A percentile compares a stretch with the other conserved stretches of the same genome.
Evolutionary conservation across 2,888 invertebrate genomes (phyloP).

Genomic region (Xiphydria camelus): DNA sequence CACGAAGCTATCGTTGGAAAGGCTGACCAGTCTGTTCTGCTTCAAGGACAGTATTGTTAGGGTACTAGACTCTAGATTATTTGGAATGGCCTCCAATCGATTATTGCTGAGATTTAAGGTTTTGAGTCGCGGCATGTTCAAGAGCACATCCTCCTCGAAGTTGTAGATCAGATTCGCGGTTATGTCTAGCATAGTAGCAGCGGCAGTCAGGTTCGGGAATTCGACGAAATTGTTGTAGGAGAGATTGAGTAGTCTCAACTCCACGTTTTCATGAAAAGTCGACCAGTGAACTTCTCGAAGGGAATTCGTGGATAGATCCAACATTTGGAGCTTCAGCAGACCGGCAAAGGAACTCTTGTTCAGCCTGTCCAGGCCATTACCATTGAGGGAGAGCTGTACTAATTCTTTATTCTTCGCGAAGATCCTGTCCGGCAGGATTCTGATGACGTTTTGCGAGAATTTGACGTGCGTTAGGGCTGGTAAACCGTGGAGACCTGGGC

Average conservation of each 20-base stretch:
- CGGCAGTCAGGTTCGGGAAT: slow-evolving; percentile 35
- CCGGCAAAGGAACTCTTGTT: slow-evolving; percentile 66
- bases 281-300: slow-evolving; percentile 65
- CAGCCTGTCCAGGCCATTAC: slow-evolving; percentile 67
- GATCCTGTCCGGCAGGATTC: slow-evolving; percentile 62
- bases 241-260: slow-evolving; percentile 65
- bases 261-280: slow-evolving; percentile 65
- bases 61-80: slow-evolving; percentile 64
- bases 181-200: slow-evolving; percentile 34
- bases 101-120: slow-evolving; percentile 71
- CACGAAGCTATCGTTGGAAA: slow-evolving; percentile 68
- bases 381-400: slow-evolving; percentile 67
- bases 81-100: slow-evolving; percentile 66
- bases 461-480: slow-evolving; percentile 64
- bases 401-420: slow-evolving; percentile 67
- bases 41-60: slow-evolving; percentile 64
- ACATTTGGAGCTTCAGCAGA: slow-evolving; percentile 62
- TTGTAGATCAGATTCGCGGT: slow-evolving; percentile 38
- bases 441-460: slow-evolving; percentile 68
- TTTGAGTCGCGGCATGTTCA: slow-evolving; percentile 61
- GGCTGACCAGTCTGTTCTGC: slow-evolving; percentile 64
- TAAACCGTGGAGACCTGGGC: slow-evolving; percentile 64
- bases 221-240: slow-evolving; percentile 54
- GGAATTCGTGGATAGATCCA: slow-evolving; percentile 74
- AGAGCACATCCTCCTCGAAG: slow-evolving; percentile 29